phyloP scores from a whole-genome alignment of 2,113 vertebrate genomes.

The Elanoides forficatus region DNA sequence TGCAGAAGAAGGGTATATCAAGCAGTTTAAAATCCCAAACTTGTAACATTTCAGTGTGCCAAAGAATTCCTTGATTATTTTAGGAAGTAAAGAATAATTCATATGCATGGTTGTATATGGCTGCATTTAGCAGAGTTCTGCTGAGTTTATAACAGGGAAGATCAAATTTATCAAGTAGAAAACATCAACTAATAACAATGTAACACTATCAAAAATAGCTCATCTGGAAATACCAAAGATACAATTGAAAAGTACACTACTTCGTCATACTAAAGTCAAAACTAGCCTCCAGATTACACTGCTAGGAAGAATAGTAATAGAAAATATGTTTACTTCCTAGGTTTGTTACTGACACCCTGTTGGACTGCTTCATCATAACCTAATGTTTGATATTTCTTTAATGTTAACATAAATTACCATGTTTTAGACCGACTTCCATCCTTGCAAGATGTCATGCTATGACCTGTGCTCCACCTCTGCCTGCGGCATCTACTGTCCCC shows the following conservation, averaged over 20 bases:
- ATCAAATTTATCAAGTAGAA: background rate
- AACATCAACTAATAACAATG: background rate
- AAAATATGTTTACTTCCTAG: background rate
- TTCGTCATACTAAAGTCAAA: background rate
- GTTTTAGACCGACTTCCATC: background rate
- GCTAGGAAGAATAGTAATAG: background rate
- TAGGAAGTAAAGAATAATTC: background rate
- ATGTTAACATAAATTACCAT: background rate
- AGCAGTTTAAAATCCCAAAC: background rate
- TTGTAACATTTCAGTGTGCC: background rate
- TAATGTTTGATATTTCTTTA: fast-evolving
- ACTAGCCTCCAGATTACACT: background rate
- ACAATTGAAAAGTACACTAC: background rate
- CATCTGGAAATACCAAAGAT: background rate
- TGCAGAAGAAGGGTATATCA: background rate
- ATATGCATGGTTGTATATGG: background rate
- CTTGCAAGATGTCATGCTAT: background rate
- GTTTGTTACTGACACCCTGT: background rate
- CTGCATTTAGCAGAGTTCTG: background rate
- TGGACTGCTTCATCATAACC: background rate
- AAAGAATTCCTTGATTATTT: background rate
- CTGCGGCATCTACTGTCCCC: fast-evolving
- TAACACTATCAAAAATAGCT: background rate
- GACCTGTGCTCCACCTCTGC: background rate
- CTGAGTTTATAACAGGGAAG: background rate